Base-by-base conservation (phyloP, 2,797 vertebrate species). In the Poeciliopsis infans region DNA sequence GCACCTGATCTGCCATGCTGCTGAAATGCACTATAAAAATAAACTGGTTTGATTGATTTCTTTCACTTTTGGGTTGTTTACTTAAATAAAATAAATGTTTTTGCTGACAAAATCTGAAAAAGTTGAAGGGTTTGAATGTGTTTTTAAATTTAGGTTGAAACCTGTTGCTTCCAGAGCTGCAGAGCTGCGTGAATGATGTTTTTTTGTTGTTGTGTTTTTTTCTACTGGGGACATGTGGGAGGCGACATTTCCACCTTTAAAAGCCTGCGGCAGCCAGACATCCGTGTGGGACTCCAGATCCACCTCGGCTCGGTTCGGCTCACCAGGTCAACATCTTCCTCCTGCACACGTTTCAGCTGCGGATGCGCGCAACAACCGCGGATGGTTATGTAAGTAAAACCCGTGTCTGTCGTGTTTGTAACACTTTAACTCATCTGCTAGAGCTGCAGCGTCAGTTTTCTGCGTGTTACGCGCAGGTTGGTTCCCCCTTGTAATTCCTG, bases 301-400 rank as follows among this genome's bases (percentile, higher is more conserved):
- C 61, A 39, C 33, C 18, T 36, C 64, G 4, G 57, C 7, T 28
- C 59, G 6, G 59, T 6, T 41, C 20, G 6, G 59, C 15, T 41
- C 20, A 8, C 31, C 31, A 33, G 59, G 15, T 64, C 59, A 64
- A 64, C 71, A 51, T 49, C 33, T 51, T 53, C 72, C 5, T 31
- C 49, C 23, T 51, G 31, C 51, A 3, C 12, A 11, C 4, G 36
- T 36, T 79, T 25, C 84, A 4, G 72, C 79, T 66, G 86, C 81
- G 90, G 82, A 87, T 78, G 76, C 80, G 84, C 1, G 79, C 75
- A 51, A 53, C 16, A 28, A 78, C 85, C 84, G 76, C 80, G 88
- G 64, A 85, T 83, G 78, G 82, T 53, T 53, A 93, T 92, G 93
- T 93, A 88, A 94, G 92, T 93, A 20, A 20, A 49, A 49, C 47